Conservation (phyloP, 2,797 vertebrate species). For the Tinamus major region DNA sequence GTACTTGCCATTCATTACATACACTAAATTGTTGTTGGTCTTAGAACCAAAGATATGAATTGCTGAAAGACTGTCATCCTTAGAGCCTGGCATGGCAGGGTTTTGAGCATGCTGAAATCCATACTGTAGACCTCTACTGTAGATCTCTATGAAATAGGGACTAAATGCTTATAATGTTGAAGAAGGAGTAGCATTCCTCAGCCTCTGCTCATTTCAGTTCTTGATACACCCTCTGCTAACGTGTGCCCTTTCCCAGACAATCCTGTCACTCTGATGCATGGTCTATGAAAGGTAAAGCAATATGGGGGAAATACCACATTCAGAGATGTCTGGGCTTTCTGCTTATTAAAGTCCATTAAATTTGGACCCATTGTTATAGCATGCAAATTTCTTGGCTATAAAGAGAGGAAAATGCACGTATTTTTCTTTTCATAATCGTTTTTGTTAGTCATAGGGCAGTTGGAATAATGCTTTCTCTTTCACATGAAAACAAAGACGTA, state of each 20-base stretch:
- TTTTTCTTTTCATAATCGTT: conserved; percentile 30
- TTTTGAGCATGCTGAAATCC: not conserved
- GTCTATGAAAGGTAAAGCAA: not conserved
- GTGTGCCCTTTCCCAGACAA: not conserved
- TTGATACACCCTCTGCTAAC: accelerated
- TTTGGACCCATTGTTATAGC: conserved; percentile 1
- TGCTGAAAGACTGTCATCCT: not conserved
- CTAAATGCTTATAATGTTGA: not conserved
- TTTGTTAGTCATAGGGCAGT: conserved; percentile 44
- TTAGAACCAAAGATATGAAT: not conserved
- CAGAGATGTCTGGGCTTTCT: conserved; percentile 18
- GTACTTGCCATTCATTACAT: not conserved
- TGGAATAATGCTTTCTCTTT: conserved; percentile 62
- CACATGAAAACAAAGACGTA: conserved; percentile 61
- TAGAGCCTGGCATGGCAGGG: not conserved
- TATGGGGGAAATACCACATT: not conserved
- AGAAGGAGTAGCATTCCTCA: not conserved
- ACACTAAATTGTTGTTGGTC: not conserved
- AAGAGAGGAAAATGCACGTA: conserved; percentile 22
- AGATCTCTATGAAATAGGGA: not conserved
- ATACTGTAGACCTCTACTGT: accelerated
- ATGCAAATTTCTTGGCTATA: conserved; percentile 39
- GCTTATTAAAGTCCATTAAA: not conserved
- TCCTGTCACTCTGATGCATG: not conserved
- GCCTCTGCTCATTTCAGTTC: not conserved